These are phyloP conservation scores for Scaptomyza pallida DNA, from an alignment of 1,140 invertebrate genomes.

Conservation along the genomic window DNA sequence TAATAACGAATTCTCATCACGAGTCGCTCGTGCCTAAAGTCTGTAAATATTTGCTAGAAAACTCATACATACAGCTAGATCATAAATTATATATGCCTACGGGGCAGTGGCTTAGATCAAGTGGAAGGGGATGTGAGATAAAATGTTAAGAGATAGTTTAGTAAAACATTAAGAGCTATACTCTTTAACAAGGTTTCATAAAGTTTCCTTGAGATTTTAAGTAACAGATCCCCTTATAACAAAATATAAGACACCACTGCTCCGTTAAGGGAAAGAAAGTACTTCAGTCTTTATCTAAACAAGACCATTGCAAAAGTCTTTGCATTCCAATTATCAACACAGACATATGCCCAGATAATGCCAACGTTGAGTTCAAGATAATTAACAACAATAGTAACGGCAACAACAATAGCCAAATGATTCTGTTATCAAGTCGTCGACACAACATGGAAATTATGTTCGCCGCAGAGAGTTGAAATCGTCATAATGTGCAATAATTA, in stretches of 20 bases:
- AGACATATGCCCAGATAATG: conserved; percentile 48
- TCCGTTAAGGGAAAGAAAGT: conserved; percentile 41
- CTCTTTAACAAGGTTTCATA: too few relatives aligned
- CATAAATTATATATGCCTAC: conserved; percentile 54
- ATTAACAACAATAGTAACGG: conserved; percentile 10
- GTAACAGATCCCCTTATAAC: not conserved
- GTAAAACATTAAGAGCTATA: too few relatives aligned
- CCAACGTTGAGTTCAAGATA: conserved; percentile 31
- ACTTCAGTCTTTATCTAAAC: conserved; percentile 48
- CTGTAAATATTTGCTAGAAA: conserved; percentile 40
- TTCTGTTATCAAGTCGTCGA: conserved; percentile 39
- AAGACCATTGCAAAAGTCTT: conserved; percentile 37
- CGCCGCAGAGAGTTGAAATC: conserved; percentile 9
- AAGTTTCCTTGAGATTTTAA: too few relatives aligned
- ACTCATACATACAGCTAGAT: conserved; percentile 12
- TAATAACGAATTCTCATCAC: conserved; percentile 37
- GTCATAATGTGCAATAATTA: conserved; percentile 47
- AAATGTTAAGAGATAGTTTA: too few relatives aligned
- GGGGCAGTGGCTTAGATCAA: conserved; percentile 13
- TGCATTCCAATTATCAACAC: conserved; percentile 37
- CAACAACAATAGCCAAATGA: not conserved
- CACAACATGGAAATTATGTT: conserved; percentile 51
- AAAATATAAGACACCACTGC: not conserved
- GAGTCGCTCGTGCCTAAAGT: conserved; percentile 51
- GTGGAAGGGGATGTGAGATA: conserved; percentile 4